These are phyloP conservation scores for Apis cerana DNA, from an alignment of 1,140 invertebrate species.

Conservation along the genomic window DNA sequence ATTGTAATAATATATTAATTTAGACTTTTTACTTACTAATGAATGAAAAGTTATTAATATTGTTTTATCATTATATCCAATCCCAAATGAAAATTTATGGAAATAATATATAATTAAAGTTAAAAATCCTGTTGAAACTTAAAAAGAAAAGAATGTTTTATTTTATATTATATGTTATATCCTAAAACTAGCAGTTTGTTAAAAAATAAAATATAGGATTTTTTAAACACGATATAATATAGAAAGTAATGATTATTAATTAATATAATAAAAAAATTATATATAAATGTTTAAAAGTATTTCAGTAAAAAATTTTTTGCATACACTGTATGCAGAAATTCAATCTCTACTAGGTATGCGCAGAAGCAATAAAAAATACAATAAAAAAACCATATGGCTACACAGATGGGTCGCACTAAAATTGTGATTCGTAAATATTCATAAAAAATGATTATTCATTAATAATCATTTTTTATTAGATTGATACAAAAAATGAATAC, in stretches of 20 bases:
- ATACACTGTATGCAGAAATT: neutral
- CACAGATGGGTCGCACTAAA: neutral
- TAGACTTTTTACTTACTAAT: no score
- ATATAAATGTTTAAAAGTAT: neutral
- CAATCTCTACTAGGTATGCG: constrained; percentile 16
- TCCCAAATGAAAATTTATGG: no score
- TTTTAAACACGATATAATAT: neutral
- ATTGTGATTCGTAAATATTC: neutral
- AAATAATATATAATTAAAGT: no score
- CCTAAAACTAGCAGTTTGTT: neutral
- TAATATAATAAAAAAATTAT: neutral
- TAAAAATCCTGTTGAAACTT: no score
- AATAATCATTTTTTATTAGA: neutral
- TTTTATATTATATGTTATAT: neutral
- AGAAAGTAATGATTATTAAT: neutral
- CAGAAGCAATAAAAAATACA: constrained; percentile 16
- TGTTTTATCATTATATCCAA: no score
- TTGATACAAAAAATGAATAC: neutral
- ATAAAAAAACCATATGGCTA: neutral
- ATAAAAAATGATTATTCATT: constrained; percentile 1
- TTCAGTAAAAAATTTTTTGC: neutral
- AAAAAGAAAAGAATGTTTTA: neutral
- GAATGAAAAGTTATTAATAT: no score
- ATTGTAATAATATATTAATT: no score
- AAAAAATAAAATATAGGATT: neutral